phyloP scores from a whole-genome alignment of 2,113 vertebrate species.

The Scatophagus argus region DNA sequence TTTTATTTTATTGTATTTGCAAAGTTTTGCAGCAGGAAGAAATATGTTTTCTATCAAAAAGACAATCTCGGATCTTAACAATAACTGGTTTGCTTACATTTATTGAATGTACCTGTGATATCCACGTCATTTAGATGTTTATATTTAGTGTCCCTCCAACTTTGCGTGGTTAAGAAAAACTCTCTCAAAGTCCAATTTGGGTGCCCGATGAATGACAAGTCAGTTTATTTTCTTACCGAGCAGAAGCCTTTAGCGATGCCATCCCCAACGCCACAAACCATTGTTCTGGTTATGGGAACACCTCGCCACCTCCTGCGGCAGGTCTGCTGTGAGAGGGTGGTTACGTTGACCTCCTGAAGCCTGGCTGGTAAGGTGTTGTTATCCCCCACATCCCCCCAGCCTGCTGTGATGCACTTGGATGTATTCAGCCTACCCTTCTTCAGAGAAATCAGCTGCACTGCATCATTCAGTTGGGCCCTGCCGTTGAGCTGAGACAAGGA shows the following conservation, averaged over 20 bases:
- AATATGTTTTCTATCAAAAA: too few species aligned
- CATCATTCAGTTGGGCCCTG: slow-evolving; percentile 53
- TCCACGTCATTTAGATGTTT: too few species aligned
- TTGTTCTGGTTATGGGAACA: slow-evolving; percentile 37
- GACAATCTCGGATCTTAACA: too few species aligned
- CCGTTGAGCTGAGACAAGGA: slow-evolving; percentile 56
- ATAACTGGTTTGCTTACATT: too few species aligned
- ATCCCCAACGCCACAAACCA: slow-evolving; percentile 65
- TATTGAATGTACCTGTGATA: too few species aligned
- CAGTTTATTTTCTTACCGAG: slow-evolving; percentile 54
- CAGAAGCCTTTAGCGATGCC: slow-evolving; percentile 65
- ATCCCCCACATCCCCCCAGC: slow-evolving; percentile 71
- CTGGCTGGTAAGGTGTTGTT: slow-evolving; percentile 53
- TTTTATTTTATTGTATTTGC: too few species aligned
- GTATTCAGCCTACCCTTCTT: not conserved
- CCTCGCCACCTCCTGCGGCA: slow-evolving; percentile 52
- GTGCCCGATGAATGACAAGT: too few species aligned
- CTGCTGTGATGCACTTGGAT: slow-evolving; percentile 64
- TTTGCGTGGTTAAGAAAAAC: not conserved
- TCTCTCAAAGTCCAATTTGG: not conserved
- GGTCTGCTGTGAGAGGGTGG: slow-evolving; percentile 11
- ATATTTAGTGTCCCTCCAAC: not conserved
- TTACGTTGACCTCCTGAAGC: slow-evolving; percentile 76
- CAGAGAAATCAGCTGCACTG: slow-evolving; percentile 71
- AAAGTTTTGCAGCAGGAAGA: too few species aligned